Conservation (phyloP, 2,888 invertebrate genomes). For the Ditylenchus weischeri region DNA sequence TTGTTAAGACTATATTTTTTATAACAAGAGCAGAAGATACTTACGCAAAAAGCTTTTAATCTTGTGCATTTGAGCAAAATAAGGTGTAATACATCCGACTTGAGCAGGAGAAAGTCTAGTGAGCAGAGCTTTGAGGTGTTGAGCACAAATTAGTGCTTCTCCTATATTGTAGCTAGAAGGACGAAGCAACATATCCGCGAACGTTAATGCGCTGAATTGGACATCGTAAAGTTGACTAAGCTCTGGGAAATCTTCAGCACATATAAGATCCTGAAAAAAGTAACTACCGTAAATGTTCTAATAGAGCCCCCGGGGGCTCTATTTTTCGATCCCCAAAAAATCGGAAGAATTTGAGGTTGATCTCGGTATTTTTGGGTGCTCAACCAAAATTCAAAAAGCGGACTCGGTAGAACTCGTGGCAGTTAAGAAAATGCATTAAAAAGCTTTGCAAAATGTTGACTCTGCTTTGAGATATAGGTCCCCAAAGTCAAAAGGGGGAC, state of each 20-base stretch:
- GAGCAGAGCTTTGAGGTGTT: constrained; percentile 27
- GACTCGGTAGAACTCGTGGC: too few species aligned
- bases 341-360: too few species aligned
- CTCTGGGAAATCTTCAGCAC: neutral
- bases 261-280: neutral
- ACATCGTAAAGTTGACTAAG: neutral
- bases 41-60: constrained; percentile 23
- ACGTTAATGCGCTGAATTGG: neutral
- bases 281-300: too few species aligned
- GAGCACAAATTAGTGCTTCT: constrained; percentile 32
- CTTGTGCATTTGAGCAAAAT: constrained; percentile 28
- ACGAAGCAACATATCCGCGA: neutral
- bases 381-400: too few species aligned
- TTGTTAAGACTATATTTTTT: neutral
- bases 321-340: too few species aligned
- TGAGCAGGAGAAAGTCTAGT: constrained; percentile 16
- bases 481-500: too few species aligned
- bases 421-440: too few species aligned
- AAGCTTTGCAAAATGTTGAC: too few species aligned
- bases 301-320: too few species aligned
- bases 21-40: constrained; percentile 10
- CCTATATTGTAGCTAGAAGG: constrained; percentile 25
- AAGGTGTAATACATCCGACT: constrained; percentile 40
- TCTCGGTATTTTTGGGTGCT: too few species aligned
- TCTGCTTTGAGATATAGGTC: too few species aligned